Evolutionary conservation across 2,113 vertebrate species (phyloP), one percentile per base, ranked within the genome.

Genomic region (Tenrec ecaudatus): DNA sequence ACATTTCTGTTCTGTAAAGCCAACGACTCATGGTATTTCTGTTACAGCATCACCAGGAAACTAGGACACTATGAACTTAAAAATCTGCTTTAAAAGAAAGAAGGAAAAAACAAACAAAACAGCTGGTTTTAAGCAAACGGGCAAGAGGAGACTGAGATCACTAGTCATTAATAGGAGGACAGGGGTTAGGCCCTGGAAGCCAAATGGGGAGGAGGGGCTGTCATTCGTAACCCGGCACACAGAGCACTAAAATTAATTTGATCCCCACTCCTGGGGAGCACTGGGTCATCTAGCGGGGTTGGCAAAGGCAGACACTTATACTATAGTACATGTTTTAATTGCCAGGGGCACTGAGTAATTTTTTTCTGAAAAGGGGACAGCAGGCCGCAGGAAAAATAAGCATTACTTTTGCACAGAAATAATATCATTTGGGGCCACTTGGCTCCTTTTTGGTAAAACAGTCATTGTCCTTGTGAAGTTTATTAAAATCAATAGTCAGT

Each of bases 231-330:
- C 31, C 62, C 82, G 80, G 82, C 58, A 66, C 64, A 17, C 43
- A 69, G 68, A 73, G 6, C 22, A 86, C 47, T 92, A 87, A 93
- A 82, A 90, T 66, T 87, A 76, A 91, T 47, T 38, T 19, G 43
- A 47, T 47, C 5, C 43, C 43, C 5, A 47, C 43, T 47, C 43
- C 43, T 47, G 43, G 43, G 43, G 43, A 47, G 43, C 6, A 47
- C 43, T 47, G 43, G 43, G 43, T 47, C 43, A 47, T 47, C 43
- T 47, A 47, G n/a, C n/a, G 43, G 43, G 43, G 43, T 5, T 10
- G 5, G 43, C 43, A 47, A 47, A 47, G 10, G 43, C 10, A 47
- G 43, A 47, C 10, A 6, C 43, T 10, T 47, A 47, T n/a, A n/a
- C n/a, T n/a, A n/a, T n/a, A n/a, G n/a, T n/a, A n/a, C n/a, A n/a